Base-by-base conservation (phyloP, 2,888 invertebrate species). In the Parasteatoda lunata region DNA sequence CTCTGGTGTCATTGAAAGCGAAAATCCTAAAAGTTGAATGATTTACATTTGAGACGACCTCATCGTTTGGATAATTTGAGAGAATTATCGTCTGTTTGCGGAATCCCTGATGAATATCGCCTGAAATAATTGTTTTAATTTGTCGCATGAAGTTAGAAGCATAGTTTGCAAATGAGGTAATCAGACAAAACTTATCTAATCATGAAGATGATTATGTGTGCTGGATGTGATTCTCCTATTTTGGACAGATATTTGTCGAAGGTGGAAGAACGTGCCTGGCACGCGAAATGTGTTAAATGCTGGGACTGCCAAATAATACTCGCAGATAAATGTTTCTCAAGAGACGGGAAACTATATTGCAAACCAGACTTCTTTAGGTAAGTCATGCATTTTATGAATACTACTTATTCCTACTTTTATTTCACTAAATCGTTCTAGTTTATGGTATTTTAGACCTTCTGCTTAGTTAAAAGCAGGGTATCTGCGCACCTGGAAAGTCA, bases 151-250 rank as follows among this genome's bases (percentile, higher is more conserved):
- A 59, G 59, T n/a, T 59, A n/a, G n/a, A 59, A 59, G 11, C 9
- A 59, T 9, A 5, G 59, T 59, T n/a, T 13, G 59, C 59, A 13
- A 59, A n/a, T 13, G 59, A 4, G n/a, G n/a, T 13, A 59, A 5
- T 59, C n/a, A n/a, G 9, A n/a, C n/a, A 59, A 59, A 59, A 59
- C 59, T 59, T 9, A 30, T 30, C 49, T 49, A 66, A 72, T 5
- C 64, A 90, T 89, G 89, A 90, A 89, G 89, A 92, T 92, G 92
- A 92, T 92, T 89, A 90, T 91, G 92, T 99, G 99, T 95, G 98
- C 98, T 92, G 98, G 98, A 93, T 99, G 99, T 94, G 97, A 98
- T 93, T 96, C 97, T 94, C 98, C 99, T 91, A 99, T 99, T 93
- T 94, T 98, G 94, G 99, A 99, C 94, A 97, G 98, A 94, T 99